Evolutionary conservation across 2,797 vertebrate species (phyloP), one percentile per base, ranked within the genome.

Genomic region (Loris lydekkerianus): DNA sequence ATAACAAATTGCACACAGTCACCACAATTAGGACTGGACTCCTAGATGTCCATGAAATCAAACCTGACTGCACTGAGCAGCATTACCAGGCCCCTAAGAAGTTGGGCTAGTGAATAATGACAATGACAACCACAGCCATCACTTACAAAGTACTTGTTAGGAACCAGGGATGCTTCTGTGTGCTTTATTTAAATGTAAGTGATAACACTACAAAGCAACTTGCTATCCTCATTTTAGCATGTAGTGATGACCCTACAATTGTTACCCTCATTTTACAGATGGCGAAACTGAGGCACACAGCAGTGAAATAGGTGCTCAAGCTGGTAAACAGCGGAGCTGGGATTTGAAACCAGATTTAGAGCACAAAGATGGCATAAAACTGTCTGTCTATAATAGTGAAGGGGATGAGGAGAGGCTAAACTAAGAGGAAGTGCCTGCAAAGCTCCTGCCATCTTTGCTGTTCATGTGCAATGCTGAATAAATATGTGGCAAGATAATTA

Each of bases 401-500:
- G 43, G 46, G 14, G 23, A 34, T 2, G 0, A 27, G 49, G 56
- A 77, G 46, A 43, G 1, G 7, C 7, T n/a, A 53, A 91, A 17
- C 40, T 3, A 75, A 69, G 18, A 31, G 63, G 56, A 85, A 81
- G 49, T 86, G 3, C 27, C 58, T 6, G n/a, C 17, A 63, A 60
- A 43, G 34, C 2, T 0, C 8, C 56, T 1, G 15, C 7, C 29
- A 14, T n/a, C 40, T n/a, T 21, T 14, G 18, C n/a, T 70, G 43
- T 80, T 65, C 23, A 10, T 2, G 13, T 18, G 21, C 49, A 46
- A 65, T 31, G 75, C 31, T 81, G 82, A 92, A 72, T 49, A 89
- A 67, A 29, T 46, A 56, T 27, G 72, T 72, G 61, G 80, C 46
- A 63, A 93, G 82, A 65, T 61, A 27, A 90, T 93, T n/a, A 70